Evolutionary conservation across 2,797 vertebrate species (phyloP).

Genomic region (Catharus ustulatus): DNA sequence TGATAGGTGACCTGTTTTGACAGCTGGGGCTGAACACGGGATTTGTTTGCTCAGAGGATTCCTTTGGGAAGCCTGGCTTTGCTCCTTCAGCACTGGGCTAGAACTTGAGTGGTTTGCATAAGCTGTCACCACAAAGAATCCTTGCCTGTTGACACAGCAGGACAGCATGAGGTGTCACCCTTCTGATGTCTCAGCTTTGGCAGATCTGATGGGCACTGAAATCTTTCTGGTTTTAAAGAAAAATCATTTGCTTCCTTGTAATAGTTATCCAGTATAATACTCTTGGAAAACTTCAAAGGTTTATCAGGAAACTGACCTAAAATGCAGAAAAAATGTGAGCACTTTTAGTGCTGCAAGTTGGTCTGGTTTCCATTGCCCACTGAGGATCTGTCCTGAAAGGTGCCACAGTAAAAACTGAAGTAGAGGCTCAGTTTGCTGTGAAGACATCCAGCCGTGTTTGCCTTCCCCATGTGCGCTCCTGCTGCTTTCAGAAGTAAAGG

Average conservation of each 20-base stretch:
- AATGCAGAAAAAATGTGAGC: neutral
- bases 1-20: conserved; percentile 51
- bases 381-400: neutral
- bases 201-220: neutral
- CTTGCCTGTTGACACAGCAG: neutral
- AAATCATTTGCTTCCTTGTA: neutral
- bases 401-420: neutral
- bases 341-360: neutral
- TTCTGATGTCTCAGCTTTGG: neutral
- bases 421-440: neutral
- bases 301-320: neutral
- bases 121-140: conserved; percentile 3
- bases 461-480: neutral
- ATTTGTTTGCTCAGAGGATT: conserved; percentile 64
- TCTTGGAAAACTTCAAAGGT: neutral
- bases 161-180: neutral
- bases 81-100: conserved; percentile 21
- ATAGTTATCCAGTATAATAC: neutral
- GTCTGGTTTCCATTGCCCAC: neutral
- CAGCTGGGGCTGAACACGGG: conserved; percentile 36
- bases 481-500: neutral
- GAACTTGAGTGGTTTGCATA: neutral
- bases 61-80: conserved; percentile 44
- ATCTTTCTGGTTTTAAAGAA: neutral
- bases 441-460: neutral